Evolutionary conservation across 2,113 vertebrate genomes (phyloP).

Genomic region (Sceloporus undulatus): DNA sequence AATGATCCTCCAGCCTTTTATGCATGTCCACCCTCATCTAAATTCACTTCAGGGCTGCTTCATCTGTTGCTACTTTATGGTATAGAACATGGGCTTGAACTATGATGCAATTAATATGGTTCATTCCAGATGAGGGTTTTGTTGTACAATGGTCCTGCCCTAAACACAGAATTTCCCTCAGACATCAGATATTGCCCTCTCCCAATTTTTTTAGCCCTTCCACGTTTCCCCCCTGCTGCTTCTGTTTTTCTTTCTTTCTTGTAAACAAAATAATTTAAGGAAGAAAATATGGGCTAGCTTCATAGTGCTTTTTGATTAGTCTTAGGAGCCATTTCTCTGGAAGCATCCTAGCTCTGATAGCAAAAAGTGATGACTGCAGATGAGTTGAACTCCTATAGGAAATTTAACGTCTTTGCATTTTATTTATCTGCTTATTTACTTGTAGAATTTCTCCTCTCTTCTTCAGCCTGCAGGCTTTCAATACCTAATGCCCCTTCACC

Average conservation of each 20-base stretch:
- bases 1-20: no score
- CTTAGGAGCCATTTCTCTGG: not conserved
- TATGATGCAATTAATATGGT: not conserved
- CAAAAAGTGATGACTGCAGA: not conserved
- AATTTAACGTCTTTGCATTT: not conserved
- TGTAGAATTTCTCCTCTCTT: not conserved
- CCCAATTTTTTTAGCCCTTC: not conserved
- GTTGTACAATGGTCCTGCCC: no score
- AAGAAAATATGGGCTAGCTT: not conserved
- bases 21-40: no score
- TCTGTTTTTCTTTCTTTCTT: not conserved
- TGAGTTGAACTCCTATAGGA: not conserved
- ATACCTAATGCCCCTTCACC: not conserved
- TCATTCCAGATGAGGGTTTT: not conserved
- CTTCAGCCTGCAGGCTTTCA: not conserved
- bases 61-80: no score
- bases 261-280: not conserved
- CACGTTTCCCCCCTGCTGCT: not conserved
- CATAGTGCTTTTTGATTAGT: not conserved
- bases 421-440: not conserved
- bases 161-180: not conserved
- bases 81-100: not conserved
- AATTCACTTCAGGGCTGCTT: not conserved
- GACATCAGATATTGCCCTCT: not conserved
- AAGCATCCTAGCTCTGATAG: not conserved